phyloP scores from a whole-genome alignment of 2,797 vertebrate species.

The Sebastes minor region DNA sequence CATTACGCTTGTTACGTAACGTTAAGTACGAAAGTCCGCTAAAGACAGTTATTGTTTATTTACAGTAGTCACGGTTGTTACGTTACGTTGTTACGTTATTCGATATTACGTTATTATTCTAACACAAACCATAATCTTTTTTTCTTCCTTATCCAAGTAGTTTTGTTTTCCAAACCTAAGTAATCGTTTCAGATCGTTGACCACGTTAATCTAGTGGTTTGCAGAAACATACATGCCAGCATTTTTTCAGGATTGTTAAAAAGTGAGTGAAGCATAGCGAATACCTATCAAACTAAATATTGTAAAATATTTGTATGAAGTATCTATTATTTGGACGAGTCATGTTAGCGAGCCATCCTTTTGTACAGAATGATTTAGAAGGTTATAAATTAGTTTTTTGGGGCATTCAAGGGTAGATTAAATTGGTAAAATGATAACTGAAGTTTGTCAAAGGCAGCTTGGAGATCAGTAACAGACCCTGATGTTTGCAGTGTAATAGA shows the following conservation, averaged over 20 bases:
- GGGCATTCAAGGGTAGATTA: not conserved
- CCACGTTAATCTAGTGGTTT: fast-evolving
- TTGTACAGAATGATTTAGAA: not conserved
- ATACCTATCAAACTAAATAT: not conserved
- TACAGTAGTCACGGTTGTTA: not conserved
- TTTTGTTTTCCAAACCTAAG: not conserved
- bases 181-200: not conserved
- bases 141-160: not conserved
- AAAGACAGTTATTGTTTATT: not conserved
- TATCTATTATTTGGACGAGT: not conserved
- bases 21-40: not conserved
- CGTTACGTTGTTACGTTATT: too few species aligned
- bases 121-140: not conserved
- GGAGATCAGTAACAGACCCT: not conserved
- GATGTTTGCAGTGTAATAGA: not conserved
- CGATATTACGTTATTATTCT: not conserved
- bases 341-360: not conserved
- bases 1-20: not conserved
- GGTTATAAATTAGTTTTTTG: fast-evolving
- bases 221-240: not conserved
- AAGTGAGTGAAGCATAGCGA: not conserved
- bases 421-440: not conserved
- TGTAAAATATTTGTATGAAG: not conserved
- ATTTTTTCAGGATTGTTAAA: not conserved
- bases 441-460: not conserved